Evolutionary conservation across 2,797 vertebrate genomes (phyloP).

Genomic region (Labroides dimidiatus): DNA sequence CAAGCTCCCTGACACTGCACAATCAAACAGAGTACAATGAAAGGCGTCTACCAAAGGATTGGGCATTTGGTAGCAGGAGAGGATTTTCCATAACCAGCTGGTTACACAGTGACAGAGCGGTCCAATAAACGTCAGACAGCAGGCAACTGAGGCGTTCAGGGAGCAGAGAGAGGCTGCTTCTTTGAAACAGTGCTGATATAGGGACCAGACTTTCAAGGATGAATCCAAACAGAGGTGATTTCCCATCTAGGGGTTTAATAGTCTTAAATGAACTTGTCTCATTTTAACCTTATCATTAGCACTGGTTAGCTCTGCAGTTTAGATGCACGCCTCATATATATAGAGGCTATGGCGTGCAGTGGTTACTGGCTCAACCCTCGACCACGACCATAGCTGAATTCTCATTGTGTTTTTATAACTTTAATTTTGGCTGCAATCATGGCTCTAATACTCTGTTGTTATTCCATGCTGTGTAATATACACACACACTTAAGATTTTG

Average conservation of each 20-base stretch:
- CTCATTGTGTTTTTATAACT: no score
- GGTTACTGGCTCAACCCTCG: no score
- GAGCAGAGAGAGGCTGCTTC: constrained; percentile 25
- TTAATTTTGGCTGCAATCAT: no score
- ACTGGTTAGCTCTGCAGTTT: no score
- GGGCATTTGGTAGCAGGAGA: constrained; percentile 56
- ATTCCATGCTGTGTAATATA: no score
- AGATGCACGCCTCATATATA: no score
- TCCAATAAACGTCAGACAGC: constrained; percentile 64
- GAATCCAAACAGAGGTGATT: constrained; percentile 18
- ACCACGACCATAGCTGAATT: no score
- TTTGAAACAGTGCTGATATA: constrained; percentile 22
- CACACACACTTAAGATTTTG: no score
- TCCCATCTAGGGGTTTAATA: not conserved
- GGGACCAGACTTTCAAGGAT: constrained; percentile 21
- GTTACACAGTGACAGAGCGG: constrained; percentile 48
- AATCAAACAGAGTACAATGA: constrained; percentile 44
- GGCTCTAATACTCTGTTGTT: not conserved
- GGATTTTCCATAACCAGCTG: constrained; percentile 57
- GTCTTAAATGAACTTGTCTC: constrained; percentile 9
- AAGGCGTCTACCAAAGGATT: constrained; percentile 37
- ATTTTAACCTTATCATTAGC: not conserved
- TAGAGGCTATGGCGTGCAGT: no score
- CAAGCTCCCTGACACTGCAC: constrained; percentile 30
- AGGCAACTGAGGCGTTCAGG: constrained; percentile 55